Evolutionary conservation across 2,113 vertebrate genomes (phyloP), one percentile per base, ranked within the genome.

Genomic region (Plotosus lineatus): DNA sequence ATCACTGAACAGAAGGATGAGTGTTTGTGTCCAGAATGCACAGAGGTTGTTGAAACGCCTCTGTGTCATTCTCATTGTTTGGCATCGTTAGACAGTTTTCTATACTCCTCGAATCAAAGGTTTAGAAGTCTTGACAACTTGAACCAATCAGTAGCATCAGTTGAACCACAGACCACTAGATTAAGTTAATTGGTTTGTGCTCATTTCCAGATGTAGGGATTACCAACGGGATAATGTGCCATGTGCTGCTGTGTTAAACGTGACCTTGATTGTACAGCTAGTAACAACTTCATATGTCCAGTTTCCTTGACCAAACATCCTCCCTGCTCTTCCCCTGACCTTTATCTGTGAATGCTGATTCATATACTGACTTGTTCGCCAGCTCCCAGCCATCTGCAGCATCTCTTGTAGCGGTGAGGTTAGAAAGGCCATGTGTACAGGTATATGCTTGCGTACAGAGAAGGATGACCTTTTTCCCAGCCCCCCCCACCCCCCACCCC

Each of bases 21-120:
- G 84, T 87, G 90, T 75, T 90, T 92, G 76, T 90, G 82, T 86
- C 44, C 42, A 83, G 93, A 94, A 94, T 94, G 92, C 87, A 89
- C 92, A 93, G 92, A 92, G 90, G 90, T 88, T 88, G 88, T 85
- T 76, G 75, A 89, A 87, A 90, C 89, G 87, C 82, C 92, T 94
- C 93, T 93, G 91, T 89, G 80, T 90, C 91, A 94, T 93, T 94
- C 92, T 85, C 84, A 92, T 93, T 94, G 93, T 94, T 94, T 93
- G 93, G 93, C 93, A 91, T 63, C 63, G 38, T 76, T 77, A 82
- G 73, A 26, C 46, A 75, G 68, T 73, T 53, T 40, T 6, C 28
- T 23, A 1, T 26, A 48, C 33, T 69, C 3, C 36, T 69, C 55
- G 33, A 78, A 68, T 71, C 23, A 48, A 7, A 12, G 77, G n/a